Evolutionary conservation across 2,113 vertebrate species (phyloP).

Genomic region (Excalfactoria chinensis): DNA sequence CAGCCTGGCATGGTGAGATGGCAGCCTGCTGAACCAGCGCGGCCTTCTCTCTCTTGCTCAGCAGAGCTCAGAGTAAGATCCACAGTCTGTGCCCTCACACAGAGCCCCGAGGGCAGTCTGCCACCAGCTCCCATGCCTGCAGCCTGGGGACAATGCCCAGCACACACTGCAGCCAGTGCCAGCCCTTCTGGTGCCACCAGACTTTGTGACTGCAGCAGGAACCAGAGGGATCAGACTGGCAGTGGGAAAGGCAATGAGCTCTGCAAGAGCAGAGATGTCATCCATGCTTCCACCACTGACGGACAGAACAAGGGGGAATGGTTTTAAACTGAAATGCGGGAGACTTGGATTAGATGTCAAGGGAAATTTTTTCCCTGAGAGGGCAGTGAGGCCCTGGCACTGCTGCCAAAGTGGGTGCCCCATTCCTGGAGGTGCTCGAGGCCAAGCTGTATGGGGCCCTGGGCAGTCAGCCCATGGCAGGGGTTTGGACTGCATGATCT

Average conservation of each 20-base stretch:
- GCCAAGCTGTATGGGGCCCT: too few relatives aligned
- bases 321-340: too few relatives aligned
- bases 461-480: too few relatives aligned
- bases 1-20: background rate
- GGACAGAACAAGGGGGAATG: too few relatives aligned
- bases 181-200: background rate
- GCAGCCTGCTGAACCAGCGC: background rate
- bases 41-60: rapidly evolving
- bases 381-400: too few relatives aligned
- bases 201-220: rapidly evolving
- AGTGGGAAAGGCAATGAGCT: background rate
- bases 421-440: too few relatives aligned
- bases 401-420: too few relatives aligned
- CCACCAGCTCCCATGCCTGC: background rate
- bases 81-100: rapidly evolving
- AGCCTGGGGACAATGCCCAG: background rate
- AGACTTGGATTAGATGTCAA: too few relatives aligned
- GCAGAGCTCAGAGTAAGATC: background rate
- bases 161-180: background rate
- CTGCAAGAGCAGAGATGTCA: background rate
- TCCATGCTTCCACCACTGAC: background rate
- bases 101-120: rapidly evolving
- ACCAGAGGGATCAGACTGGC: rapidly evolving
- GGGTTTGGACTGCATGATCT: too few relatives aligned
- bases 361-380: too few relatives aligned